phyloP scores from a whole-genome alignment of 2,113 vertebrate genomes.

The Coreoperca whiteheadi region DNA sequence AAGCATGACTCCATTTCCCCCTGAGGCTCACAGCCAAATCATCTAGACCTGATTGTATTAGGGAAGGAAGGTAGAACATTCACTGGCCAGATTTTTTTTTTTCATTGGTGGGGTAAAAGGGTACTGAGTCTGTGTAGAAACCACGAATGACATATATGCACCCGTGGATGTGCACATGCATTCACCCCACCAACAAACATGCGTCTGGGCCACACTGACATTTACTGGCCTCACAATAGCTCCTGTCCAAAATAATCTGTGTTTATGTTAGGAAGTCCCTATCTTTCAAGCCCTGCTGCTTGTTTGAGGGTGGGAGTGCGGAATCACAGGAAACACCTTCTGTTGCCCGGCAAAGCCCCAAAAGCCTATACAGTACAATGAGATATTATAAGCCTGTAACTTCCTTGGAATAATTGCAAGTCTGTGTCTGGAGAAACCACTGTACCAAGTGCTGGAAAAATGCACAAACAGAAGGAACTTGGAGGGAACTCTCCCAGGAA shows the following conservation, averaged over 20 bases:
- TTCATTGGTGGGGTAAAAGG: slow-evolving; percentile 15
- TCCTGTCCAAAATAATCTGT: slow-evolving; percentile 74
- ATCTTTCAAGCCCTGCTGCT: slow-evolving; percentile 78
- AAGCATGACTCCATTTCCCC: slow-evolving; percentile 61
- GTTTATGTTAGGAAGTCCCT: slow-evolving; percentile 80
- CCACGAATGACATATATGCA: not conserved
- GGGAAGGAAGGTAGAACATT: slow-evolving; percentile 45
- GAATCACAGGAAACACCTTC: slow-evolving; percentile 87
- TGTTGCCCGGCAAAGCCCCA: slow-evolving; percentile 53
- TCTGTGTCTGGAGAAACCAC: slow-evolving; percentile 51
- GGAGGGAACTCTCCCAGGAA: slow-evolving; percentile 45
- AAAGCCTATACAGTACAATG: slow-evolving; percentile 74
- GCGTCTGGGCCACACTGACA: slow-evolving; percentile 66
- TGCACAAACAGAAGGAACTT: slow-evolving; percentile 35
- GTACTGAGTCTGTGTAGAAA: slow-evolving; percentile 8
- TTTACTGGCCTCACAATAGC: slow-evolving; percentile 78
- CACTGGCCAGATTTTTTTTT: slow-evolving; percentile 14
- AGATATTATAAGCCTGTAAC: slow-evolving; percentile 80
- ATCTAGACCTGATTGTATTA: slow-evolving; percentile 26
- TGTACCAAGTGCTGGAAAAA: slow-evolving; percentile 41
- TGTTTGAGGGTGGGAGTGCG: slow-evolving; percentile 63
- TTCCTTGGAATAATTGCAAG: slow-evolving; percentile 67
- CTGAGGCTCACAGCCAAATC: slow-evolving; percentile 1
- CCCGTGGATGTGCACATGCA: slow-evolving; percentile 16
- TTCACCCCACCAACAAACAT: slow-evolving; percentile 2